Conservation (phyloP, 2,797 vertebrate genomes). For the Trematomus bernacchii region DNA sequence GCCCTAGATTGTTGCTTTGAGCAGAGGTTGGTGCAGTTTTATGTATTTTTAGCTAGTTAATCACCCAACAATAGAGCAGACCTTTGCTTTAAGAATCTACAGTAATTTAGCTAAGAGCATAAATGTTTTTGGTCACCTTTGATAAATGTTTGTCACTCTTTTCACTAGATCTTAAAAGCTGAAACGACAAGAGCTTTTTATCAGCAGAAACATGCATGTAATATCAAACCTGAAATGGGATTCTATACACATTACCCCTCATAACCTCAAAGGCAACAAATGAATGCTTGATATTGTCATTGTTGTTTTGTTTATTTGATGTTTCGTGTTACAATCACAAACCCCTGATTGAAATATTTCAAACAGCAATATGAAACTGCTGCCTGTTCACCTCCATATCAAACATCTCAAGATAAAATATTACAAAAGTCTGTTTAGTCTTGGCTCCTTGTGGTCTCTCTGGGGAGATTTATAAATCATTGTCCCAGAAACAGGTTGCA, state of each 20-base stretch:
- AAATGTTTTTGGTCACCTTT: conserved; percentile 1
- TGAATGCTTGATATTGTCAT: background rate
- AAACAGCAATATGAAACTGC: conserved; percentile 31
- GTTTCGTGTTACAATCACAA: conserved; percentile 22
- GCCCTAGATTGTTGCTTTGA: background rate
- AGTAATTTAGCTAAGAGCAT: background rate
- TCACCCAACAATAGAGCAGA: background rate
- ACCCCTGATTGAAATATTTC: conserved; percentile 34
- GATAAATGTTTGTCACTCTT: conserved; percentile 2
- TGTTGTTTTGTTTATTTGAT: conserved; percentile 13
- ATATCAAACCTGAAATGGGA: conserved; percentile 5
- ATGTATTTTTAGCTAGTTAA: background rate
- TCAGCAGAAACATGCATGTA: conserved; percentile 1
- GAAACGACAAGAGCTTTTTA: background rate
- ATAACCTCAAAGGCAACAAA: background rate
- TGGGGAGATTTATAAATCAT: conserved; percentile 57
- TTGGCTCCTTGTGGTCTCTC: conserved; percentile 37
- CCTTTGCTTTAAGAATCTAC: too few species aligned
- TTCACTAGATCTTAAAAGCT: background rate
- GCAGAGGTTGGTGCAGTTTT: background rate
- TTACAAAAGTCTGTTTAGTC: conserved; percentile 49
- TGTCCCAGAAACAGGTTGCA: conserved; percentile 69
- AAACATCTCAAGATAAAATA: conserved; percentile 56
- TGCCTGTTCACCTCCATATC: conserved; percentile 46
- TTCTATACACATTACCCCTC: background rate